Evolutionary conservation across 2,797 vertebrate genomes (phyloP), one percentile per base, ranked within the genome.

Genomic region (Nyctibius grandis): DNA sequence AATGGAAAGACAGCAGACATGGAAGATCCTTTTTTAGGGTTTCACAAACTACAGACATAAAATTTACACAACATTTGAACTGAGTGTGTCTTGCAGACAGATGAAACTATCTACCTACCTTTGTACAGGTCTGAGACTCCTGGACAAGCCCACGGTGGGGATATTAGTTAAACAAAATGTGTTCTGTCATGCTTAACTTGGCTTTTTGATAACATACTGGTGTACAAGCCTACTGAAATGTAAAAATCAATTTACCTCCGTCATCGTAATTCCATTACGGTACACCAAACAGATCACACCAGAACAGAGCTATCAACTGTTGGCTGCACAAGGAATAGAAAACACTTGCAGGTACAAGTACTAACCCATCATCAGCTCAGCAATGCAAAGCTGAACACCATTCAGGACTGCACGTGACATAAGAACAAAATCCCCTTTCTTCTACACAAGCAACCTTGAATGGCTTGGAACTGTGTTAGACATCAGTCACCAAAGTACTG

Each of bases 21-120:
- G 3, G 25, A 64, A 68, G 29, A 72, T 6, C 13, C 10, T 26
- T 51, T 34, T 51, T 28, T 3, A 36, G 12, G 3, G 5, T 69
- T 91, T 42, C 70, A 70, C 25, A 31, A 57, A 40, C 42, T 23
- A 19, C 5, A 29, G 31, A 33, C 4, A 2, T 5, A 14, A 64
- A 36, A 56, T 15, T 23, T 9, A 15, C 2, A 0, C 47, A 47
- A 21, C 6, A 6, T 14, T 14, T 6, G 3, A 84, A 57, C 9
- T 0, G 4, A 67, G 8, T 1, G 0, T 28, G 29, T 21, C 28
- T 10, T 13, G 29, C 60, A 33, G 72, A 34, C 29, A 65, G 17
- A 33, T 10, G 9, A 60, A 40, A 16, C 12, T 3, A 44, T 5
- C 28, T 15, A 29, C 44, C 12, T 54, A 14, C 21, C 17, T 48